Conservation (phyloP, 2,797 vertebrate genomes). For the Apogon talboti region DNA sequence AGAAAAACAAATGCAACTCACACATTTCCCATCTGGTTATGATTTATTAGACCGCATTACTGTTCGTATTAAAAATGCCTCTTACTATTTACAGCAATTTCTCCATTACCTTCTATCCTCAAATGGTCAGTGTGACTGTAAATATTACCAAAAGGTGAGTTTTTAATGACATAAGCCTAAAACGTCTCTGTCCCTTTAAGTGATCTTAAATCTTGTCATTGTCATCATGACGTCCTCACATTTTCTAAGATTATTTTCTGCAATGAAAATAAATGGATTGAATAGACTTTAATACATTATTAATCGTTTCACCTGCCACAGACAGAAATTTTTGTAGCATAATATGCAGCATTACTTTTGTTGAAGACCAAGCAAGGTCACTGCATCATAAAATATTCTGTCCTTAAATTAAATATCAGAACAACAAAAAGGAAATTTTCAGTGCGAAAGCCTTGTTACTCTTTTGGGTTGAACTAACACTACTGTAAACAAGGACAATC, state of each 20-base stretch:
- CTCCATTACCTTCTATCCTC: constrained; percentile 16
- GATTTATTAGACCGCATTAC: constrained; percentile 27
- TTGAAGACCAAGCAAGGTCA: not conserved
- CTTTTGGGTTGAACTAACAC: constrained; percentile 1
- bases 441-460: constrained; percentile 2
- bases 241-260: no score
- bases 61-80: constrained; percentile 16
- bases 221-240: no score
- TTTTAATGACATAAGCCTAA: not conserved
- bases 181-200: constrained; percentile 11
- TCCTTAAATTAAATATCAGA: constrained; percentile 14
- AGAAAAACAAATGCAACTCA: constrained; percentile 46
- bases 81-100: constrained; percentile 14
- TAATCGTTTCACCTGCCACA: no score
- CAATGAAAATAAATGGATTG: no score
- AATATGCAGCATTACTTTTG: not conserved
- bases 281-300: no score
- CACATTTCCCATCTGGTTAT: not conserved
- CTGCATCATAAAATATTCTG: constrained; percentile 15
- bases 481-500: constrained; percentile 9
- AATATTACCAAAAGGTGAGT: constrained; percentile 6
- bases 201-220: not conserved
- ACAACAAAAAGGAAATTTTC: constrained; percentile 2
- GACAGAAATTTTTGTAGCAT: not conserved
- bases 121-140: constrained; percentile 1